phyloP scores from a whole-genome alignment of 1,140 invertebrate genomes.

The Coelopa frigida region DNA sequence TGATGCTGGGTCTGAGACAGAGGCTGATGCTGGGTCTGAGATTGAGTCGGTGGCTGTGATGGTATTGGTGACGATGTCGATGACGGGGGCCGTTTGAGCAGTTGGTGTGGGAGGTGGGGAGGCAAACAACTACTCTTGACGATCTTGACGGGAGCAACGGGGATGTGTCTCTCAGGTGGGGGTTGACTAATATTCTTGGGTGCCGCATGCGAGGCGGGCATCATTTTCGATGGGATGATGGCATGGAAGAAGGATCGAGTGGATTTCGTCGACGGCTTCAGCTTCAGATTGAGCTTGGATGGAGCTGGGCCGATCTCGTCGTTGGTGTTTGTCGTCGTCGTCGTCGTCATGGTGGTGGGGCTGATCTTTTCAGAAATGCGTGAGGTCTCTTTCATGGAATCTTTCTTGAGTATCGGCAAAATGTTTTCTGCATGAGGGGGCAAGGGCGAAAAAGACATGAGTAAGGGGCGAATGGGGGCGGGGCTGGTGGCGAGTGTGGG shows the following conservation, averaged over 20 bases:
- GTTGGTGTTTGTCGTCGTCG: neutral
- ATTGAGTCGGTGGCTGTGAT: neutral
- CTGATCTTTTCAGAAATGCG: conserved; percentile 15
- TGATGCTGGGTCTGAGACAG: neutral
- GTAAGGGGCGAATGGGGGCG: neutral
- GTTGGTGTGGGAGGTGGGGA: conserved; percentile 8
- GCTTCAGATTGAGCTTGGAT: too few species aligned
- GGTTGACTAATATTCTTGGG: neutral
- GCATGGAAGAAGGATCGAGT: conserved; percentile 14
- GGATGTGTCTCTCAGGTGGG: conserved; percentile 1
- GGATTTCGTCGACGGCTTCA: too few species aligned
- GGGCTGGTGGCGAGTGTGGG: neutral
- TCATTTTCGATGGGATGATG: conserved; percentile 12
- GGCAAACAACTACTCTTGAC: conserved; percentile 6
- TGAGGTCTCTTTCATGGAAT: conserved; percentile 18
- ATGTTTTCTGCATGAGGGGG: conserved; percentile 15
- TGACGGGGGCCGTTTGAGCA: conserved; percentile 1
- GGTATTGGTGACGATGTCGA: conserved; percentile 2
- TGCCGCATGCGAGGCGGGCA: neutral
- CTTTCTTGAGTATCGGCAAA: conserved; percentile 15
- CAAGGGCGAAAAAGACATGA: conserved; percentile 3
- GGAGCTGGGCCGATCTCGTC: conserved; percentile 2
- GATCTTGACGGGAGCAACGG: neutral
- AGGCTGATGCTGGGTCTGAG: neutral
- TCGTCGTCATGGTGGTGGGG: conserved; percentile 2